These are phyloP conservation scores for Penelope pileata DNA, from an alignment of 2,113 vertebrate species.

Conservation along the genomic window DNA sequence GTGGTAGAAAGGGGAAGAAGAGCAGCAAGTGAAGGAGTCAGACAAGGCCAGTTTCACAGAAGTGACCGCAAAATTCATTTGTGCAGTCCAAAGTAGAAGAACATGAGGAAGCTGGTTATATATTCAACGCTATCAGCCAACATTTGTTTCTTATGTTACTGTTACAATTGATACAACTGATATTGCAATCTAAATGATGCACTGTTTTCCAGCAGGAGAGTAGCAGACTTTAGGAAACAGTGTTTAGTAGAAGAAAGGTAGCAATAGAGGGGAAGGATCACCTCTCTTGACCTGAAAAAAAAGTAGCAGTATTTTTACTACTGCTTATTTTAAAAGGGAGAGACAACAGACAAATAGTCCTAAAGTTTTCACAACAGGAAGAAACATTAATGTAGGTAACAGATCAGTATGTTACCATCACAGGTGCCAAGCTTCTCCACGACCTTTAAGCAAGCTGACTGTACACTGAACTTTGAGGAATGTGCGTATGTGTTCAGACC, in stretches of 20 bases:
- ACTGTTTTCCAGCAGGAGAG: neutral
- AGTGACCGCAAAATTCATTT: neutral
- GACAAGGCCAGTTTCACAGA: neutral
- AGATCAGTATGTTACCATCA: neutral
- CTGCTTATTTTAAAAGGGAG: neutral
- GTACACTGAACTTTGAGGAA: neutral
- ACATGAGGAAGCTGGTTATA: accelerated
- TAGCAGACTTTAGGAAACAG: neutral
- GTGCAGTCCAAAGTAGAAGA: neutral
- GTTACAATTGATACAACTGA: neutral
- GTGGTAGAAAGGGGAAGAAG: neutral
- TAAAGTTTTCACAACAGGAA: neutral
- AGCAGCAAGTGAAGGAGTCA: neutral
- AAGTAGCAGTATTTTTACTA: neutral
- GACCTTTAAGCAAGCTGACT: neutral
- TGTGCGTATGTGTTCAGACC: neutral
- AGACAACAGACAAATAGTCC: neutral
- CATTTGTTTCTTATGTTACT: neutral
- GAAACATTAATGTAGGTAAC: neutral
- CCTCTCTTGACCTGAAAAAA: neutral
- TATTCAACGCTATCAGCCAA: neutral
- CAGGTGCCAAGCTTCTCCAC: neutral
- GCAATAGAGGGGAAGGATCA: no score
- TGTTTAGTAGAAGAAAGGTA: neutral
- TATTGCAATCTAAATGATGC: neutral